phyloP scores from a whole-genome alignment of 2,113 vertebrate species.

The Candoia aspera region DNA sequence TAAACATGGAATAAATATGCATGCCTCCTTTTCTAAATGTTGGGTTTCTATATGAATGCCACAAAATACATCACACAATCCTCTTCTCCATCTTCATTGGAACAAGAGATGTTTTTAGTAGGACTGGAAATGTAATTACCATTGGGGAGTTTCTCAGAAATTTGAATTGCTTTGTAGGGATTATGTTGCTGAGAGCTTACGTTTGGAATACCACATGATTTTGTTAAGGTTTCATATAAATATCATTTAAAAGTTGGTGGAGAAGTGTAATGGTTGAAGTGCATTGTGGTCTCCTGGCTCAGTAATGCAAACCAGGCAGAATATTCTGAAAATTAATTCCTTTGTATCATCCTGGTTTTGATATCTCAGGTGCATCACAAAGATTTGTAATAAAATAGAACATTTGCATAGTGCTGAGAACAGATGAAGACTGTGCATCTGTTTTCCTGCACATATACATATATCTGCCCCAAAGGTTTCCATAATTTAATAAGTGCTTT shows the following conservation, averaged over 20 bases:
- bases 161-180: not conserved
- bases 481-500: constrained; percentile 42
- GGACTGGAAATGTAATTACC: not conserved
- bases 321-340: not conserved
- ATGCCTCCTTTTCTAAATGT: not conserved
- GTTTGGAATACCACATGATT: not conserved
- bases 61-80: not conserved
- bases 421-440: constrained; percentile 6
- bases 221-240: not conserved
- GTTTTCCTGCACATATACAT: not conserved
- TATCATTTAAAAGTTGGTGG: not conserved
- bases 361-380: constrained; percentile 13
- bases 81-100: not conserved
- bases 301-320: not conserved
- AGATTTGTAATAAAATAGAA: constrained; percentile 26
- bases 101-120: not conserved
- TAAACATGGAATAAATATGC: not conserved
- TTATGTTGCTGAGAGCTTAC: not conserved
- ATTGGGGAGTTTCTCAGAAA: not conserved
- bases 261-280: not conserved
- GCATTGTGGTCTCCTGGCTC: not conserved
- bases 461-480: constrained; percentile 51
- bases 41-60: not conserved
- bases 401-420: constrained; percentile 31
- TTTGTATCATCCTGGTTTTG: not conserved